Evolutionary conservation across 1,140 invertebrate genomes (phyloP), one percentile per base, ranked within the genome.

Genomic region (Heliconius melpomene): DNA sequence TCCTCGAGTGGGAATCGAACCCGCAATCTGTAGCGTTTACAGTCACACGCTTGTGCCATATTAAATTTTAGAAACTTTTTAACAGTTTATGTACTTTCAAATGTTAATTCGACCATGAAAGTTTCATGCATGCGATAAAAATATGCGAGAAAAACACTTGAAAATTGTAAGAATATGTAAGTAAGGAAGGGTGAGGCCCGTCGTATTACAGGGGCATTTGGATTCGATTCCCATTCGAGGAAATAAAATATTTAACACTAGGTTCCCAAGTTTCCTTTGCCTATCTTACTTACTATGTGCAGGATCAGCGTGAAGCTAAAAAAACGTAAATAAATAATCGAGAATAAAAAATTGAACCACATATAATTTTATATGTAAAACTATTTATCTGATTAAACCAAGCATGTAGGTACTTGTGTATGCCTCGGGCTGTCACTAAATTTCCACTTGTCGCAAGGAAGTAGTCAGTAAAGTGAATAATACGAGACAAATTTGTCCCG

Each of bases 391-490:
- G 3, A 66, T 26, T 29, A 23, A 66, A 66, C 26, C 11, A 66
- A 26, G 60, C 26, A 66, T 16, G 26, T 66, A 66, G 60, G 40
- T 46, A 46, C 40, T 29, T 29, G 60, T 29, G 23, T 26, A 66
- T 29, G 13, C 60, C 18, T 66, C 13, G 52, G 72, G 46, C 76
- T 72, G 46, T 74, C 78, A 79, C 77, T 79, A 79, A 82, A 77
- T 77, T 66, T 77, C 80, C 83, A 77, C 79, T 72, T 75, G 82
- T n/a, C 77, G 82, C 79, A 78, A 85, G 87, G 85, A 89, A 85
- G 85, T 85, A 54, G 75, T 80, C 84, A 75, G 70, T 89, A 81
- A 88, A 88, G 87, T 85, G 86, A 85, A 88, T 87, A 87, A 87
- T 87, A 81, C 80, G 82, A 36, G 83, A 73, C 82, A 84, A 87